Evolutionary conservation across 2,888 invertebrate species (phyloP), one percentile per base, ranked within the genome.

Genomic region (Schizotus pectinicornis): DNA sequence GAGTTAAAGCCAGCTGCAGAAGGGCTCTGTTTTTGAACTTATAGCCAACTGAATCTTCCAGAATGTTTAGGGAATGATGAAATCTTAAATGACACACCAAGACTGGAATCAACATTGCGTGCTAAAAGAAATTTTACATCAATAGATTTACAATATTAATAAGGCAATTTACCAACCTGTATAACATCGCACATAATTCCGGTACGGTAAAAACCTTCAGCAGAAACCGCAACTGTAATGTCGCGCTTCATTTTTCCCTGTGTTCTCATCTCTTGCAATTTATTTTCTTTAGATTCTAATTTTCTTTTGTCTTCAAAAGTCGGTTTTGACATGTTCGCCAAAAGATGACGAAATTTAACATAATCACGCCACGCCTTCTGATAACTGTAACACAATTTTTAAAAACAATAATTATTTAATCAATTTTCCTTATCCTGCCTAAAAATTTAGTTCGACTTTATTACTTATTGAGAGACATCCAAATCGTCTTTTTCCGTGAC

Each of bases 291-390:
- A 0, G 88, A 86, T 61, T 92, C 89, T 11, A 98, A 79, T 75
- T 93, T 95, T 48, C 93, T 86, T 57, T 95, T 92, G 76, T 98
- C 98, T 64, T 92, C 92, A 71, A 87, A 90, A 0, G 93, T 89
- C 0, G 97, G 94, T 75, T 97, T 97, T 0, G 96, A 92, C 92
- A 97, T 97, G 75, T 97, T 97, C 1, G 95, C 95, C 55, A 98
- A 84, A 9, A 98, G 81, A 79, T 98, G 98, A 0, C 97, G 88
- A 77, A 94, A 95, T 77, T 98, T 98, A 0, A 98, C 94, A 76
- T 96, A 98, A 77, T 95, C 94, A 8, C 96, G 86, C 96, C 96
- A 98, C 0, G 95, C 94, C 80, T 94, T 95, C 78, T 98, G 97
- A 76, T 98, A 97, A 68, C 91, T 91, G 63, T 11, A 74, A 71